Evolutionary conservation across 2,888 invertebrate genomes (phyloP), one percentile per base, ranked within the genome.

Genomic region (Sympetrum striolatum): DNA sequence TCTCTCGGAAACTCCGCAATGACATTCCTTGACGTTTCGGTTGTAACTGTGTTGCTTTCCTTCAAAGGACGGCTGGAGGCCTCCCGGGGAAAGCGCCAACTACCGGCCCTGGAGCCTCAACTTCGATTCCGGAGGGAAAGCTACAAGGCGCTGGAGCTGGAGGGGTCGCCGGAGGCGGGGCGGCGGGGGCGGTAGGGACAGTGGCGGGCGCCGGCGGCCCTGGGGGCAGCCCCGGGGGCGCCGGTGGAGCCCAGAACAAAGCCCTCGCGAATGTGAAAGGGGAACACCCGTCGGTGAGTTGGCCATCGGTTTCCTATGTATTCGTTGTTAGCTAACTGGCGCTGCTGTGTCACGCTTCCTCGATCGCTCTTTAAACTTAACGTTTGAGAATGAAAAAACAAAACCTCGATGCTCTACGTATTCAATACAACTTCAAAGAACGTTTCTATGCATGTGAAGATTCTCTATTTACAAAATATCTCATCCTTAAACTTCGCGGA

Each of bases 271-370:
- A 96, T 95, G 97, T 96, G 95, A 97, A 97, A 94, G 95, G 94
- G 92, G 95, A 97, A 93, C 97, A 97, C 94, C 97, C 97, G 93
- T 96, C 97, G 95, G 97, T 97, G 95, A 96, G 96, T 95, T 18
- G 60, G 15, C 31, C 3, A 3, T 31, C 73, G 14, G 6, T 31
- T 31, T 12, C 8, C 73, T 31, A 73, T 10, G 73, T 73, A 73
- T 31, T 31, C 73, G 73, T 73, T 73, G n/a, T 64, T 58, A 37
- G 86, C n/a, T 60, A 31, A 12, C 25, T 31, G 60, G 86, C 39
- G 60, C 60, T 86, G 86, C 86, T 25, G 86, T 86, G 86, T 86
- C 60, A 37, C 58, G 86, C 86, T 86, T 86, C 60, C 58, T 37
- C n/a, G n/a, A 53, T 14, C 64, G 86, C 86, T 58, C 60, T 86